Conservation (phyloP, 2,888 invertebrate genomes). For the Calameuta idolon region DNA sequence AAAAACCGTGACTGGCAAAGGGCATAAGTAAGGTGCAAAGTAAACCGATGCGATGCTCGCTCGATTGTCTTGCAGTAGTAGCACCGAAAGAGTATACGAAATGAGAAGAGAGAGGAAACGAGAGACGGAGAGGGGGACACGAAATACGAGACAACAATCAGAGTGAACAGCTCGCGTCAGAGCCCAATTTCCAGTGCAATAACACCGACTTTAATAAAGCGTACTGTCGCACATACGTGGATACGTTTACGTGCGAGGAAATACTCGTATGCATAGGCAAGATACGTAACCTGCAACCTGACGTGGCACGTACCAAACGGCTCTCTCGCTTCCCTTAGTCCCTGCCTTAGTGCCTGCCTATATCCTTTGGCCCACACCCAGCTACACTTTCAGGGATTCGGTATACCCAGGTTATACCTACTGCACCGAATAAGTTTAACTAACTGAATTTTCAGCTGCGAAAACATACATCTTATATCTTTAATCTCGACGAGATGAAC, state of each 20-base stretch:
- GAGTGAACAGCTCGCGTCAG: slow-evolving; percentile 19
- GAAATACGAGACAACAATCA: background rate
- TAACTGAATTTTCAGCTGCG: slow-evolving; percentile 22
- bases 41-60: background rate
- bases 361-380: background rate
- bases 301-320: background rate
- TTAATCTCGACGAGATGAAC: slow-evolving; percentile 24
- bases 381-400: background rate
- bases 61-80: background rate
- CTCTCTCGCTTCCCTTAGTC: background rate
- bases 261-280: background rate
- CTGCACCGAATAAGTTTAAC: slow-evolving; percentile 23
- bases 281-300: background rate
- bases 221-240: slow-evolving; percentile 2
- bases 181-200: slow-evolving; percentile 35
- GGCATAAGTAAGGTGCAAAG: background rate
- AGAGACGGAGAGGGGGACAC: background rate
- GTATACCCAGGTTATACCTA: slow-evolving; percentile 1
- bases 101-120: background rate
- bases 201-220: slow-evolving; percentile 37
- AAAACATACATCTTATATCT: slow-evolving; percentile 21
- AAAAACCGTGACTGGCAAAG: background rate
- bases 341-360: background rate
- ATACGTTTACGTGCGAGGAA: background rate
- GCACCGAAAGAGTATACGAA: background rate